Evolutionary conservation across 1,140 invertebrate genomes (phyloP).

Genomic region (Catajapyx aquilonaris): DNA sequence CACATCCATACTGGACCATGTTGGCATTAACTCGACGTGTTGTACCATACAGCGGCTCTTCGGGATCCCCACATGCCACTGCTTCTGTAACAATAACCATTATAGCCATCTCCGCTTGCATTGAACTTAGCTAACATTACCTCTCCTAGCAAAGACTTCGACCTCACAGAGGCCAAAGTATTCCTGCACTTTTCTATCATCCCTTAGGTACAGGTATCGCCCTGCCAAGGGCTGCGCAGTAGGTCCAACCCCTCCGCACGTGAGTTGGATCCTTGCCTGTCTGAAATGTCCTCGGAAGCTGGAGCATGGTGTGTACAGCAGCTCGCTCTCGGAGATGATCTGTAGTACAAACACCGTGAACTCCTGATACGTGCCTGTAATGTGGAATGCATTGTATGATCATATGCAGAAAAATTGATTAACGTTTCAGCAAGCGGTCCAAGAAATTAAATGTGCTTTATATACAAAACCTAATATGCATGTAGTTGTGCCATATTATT

Average conservation of each 20-base stretch:
- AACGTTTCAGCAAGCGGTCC: too few relatives aligned
- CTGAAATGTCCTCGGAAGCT: slow-evolving; percentile 13
- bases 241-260: slow-evolving; percentile 15
- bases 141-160: slow-evolving; percentile 17
- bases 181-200: slow-evolving; percentile 16
- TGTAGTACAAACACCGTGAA: slow-evolving; percentile 16
- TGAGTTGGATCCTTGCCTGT: slow-evolving; percentile 7
- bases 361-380: slow-evolving; percentile 13
- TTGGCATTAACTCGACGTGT: slow-evolving; percentile 5
- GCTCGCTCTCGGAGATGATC: slow-evolving; percentile 13
- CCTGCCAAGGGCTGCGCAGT: slow-evolving; percentile 9
- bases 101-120: background rate
- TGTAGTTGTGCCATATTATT: too few relatives aligned
- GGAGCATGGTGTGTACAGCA: slow-evolving; percentile 15
- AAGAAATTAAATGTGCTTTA: too few relatives aligned
- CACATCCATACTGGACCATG: slow-evolving; percentile 19
- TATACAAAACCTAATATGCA: too few relatives aligned
- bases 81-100: slow-evolving; percentile 9
- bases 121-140: slow-evolving; percentile 9
- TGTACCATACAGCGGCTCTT: slow-evolving; percentile 11
- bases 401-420: too few relatives aligned
- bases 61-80: slow-evolving; percentile 14
- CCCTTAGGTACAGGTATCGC: slow-evolving; percentile 18
- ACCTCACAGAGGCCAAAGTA: slow-evolving; percentile 21
- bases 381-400: too few relatives aligned